Evolutionary conservation across 2,113 vertebrate genomes (phyloP).

Genomic region (Elephas maximus): DNA sequence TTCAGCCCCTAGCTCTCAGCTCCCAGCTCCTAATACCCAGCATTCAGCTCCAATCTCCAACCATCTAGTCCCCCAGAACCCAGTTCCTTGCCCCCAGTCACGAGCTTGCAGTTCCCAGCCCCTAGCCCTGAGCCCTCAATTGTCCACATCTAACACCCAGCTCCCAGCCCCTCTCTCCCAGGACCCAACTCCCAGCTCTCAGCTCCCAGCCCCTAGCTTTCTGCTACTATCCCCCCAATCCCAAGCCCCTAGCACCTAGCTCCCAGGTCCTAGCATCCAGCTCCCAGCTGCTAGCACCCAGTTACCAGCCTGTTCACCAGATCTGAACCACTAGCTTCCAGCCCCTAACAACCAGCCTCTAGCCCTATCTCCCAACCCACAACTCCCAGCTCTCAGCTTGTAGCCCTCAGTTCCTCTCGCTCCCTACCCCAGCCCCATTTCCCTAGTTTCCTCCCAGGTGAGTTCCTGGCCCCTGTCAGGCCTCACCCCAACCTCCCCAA

Average conservation of each 20-base stretch:
- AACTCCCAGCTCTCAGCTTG: no score
- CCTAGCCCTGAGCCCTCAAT: background rate
- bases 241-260: background rate
- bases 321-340: no score
- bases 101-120: no score
- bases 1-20: background rate
- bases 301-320: no score
- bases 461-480: background rate
- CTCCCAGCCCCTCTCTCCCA: background rate
- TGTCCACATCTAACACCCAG: no score
- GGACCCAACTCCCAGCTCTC: background rate
- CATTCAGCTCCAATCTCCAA: no score
- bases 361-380: no score
- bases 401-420: background rate
- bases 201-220: background rate
- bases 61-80: no score
- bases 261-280: background rate
- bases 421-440: no score
- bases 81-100: no score
- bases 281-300: background rate
- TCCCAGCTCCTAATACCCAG: background rate
- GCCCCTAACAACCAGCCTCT: no score
- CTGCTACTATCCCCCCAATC: background rate
- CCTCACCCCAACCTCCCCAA: background rate
- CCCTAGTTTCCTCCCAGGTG: fast-evolving